Conservation (phyloP, 1,140 invertebrate genomes). For the Melipona quadrifasciata region DNA sequence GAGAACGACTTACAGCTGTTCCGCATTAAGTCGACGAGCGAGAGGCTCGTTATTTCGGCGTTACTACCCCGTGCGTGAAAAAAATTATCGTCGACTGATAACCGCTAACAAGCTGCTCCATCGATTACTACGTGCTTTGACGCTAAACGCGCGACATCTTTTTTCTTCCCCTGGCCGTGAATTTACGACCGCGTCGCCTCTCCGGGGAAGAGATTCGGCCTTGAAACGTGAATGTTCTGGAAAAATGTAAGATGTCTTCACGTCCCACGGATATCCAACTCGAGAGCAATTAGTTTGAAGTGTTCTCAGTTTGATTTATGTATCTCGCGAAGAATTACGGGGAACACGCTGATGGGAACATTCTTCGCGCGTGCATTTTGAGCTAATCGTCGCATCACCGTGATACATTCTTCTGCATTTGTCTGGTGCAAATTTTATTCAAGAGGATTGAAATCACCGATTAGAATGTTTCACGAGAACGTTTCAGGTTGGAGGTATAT, state of each 20-base stretch:
- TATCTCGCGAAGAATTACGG: not conserved
- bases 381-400: not conserved
- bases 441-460: not conserved
- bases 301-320: not conserved
- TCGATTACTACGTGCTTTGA: slow-evolving; percentile 21
- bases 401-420: not conserved
- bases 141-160: slow-evolving; percentile 30
- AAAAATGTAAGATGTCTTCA: not conserved
- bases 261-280: not conserved
- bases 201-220: too few species aligned
- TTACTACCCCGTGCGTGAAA: slow-evolving; percentile 48
- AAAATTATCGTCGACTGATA: slow-evolving; percentile 55
- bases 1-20: slow-evolving; percentile 50
- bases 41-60: slow-evolving; percentile 26
- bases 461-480: not conserved
- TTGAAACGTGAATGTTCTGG: not conserved
- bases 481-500: not conserved
- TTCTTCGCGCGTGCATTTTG: not conserved
- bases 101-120: slow-evolving; percentile 50
- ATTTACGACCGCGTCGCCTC: not conserved
- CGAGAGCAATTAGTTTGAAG: slow-evolving; percentile 7
- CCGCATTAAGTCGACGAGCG: slow-evolving; percentile 20
- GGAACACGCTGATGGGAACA: not conserved
- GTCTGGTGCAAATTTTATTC: not conserved
- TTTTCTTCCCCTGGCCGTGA: slow-evolving; percentile 5